Conservation (phyloP, 2,797 vertebrate species). For the Phyllotis vaccarum region DNA sequence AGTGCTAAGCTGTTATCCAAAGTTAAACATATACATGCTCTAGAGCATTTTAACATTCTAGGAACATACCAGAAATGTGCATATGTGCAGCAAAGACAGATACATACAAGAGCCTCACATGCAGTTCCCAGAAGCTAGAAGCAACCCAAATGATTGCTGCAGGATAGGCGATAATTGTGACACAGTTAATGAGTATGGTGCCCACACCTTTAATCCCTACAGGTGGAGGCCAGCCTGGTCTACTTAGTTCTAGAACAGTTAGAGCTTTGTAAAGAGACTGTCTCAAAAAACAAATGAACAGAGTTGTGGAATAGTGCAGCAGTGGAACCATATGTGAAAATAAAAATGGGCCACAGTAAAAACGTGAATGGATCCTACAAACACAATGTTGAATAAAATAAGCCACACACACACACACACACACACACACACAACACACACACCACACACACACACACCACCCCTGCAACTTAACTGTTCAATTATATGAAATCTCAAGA, state of each 20-base stretch:
- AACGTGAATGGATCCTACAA: neutral
- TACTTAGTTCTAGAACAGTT: neutral
- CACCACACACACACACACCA: too few species aligned
- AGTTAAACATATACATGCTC: neutral
- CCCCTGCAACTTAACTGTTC: neutral
- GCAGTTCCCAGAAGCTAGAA: neutral
- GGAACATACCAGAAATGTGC: neutral
- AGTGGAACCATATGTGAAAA: neutral
- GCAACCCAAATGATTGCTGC: neutral
- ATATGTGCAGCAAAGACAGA: slow-evolving; percentile 2
- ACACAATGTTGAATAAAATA: neutral
- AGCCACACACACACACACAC: neutral
- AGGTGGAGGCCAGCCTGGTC: neutral
- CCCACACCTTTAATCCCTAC: neutral
- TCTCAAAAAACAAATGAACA: neutral
- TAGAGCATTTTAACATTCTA: neutral
- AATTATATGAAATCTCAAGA: neutral
- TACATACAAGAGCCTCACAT: neutral
- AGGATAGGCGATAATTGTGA: neutral
- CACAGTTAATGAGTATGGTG: too few species aligned
- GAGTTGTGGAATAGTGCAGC: neutral
- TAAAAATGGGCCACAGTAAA: neutral
- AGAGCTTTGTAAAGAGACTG: neutral
- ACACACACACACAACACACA: too few species aligned
- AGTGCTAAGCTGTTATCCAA: neutral